phyloP scores from a whole-genome alignment of 2,888 invertebrate genomes.

The Catocala nupta region DNA sequence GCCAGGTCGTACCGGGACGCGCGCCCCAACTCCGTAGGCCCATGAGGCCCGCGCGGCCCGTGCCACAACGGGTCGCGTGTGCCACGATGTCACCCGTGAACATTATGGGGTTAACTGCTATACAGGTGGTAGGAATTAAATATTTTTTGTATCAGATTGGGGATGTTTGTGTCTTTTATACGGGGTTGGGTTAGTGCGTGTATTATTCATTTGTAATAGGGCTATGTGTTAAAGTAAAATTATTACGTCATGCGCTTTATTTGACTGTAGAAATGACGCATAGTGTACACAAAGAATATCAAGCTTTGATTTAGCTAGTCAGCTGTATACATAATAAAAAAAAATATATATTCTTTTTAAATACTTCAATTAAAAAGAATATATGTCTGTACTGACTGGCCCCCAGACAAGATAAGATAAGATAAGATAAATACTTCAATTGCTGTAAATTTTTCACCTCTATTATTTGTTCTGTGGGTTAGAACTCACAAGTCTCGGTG shows the following conservation, averaged over 20 bases:
- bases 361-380: no score
- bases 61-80: conserved; percentile 35
- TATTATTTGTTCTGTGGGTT: no score
- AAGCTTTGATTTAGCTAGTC: no score
- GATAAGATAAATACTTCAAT: no score
- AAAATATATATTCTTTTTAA: no score
- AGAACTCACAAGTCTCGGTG: no score
- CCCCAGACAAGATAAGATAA: no score
- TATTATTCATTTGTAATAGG: not conserved
- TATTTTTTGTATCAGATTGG: conserved; percentile 16
- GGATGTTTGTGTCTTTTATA: conserved; percentile 13
- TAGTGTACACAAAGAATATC: no score
- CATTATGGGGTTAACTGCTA: conserved; percentile 89
- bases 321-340: no score
- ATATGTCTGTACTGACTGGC: no score
- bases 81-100: conserved; percentile 46
- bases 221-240: not conserved
- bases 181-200: not conserved
- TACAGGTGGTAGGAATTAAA: conserved; percentile 31
- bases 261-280: no score
- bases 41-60: conserved; percentile 5
- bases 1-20: conserved; percentile 61
- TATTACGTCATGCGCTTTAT: not conserved
- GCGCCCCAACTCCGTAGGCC: conserved; percentile 39
- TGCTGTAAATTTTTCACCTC: no score